A percentile compares a stretch with the other conserved stretches of the same genome.
Evolutionary conservation across 2,113 vertebrate species (phyloP).

Genomic region (Opisthocomus hoazin): DNA sequence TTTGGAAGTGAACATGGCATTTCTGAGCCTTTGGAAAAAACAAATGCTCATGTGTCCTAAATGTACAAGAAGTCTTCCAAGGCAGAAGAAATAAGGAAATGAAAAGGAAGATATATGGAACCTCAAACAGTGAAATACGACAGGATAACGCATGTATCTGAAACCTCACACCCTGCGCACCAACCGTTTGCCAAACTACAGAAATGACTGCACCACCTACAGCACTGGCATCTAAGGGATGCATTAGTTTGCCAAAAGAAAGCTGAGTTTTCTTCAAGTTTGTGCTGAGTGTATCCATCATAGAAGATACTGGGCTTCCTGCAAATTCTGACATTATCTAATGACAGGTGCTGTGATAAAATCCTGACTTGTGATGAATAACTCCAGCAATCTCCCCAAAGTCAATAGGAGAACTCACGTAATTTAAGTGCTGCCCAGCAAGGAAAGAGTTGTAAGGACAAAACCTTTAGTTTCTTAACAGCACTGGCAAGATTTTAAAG

Average conservation of each 20-base stretch:
- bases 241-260: neutral
- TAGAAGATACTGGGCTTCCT: neutral
- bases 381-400: neutral
- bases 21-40: slow-evolving; percentile 23
- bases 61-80: neutral
- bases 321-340: neutral
- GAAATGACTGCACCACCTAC: neutral
- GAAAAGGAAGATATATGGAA: neutral
- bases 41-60: neutral
- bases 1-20: slow-evolving; percentile 7
- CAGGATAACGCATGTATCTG: neutral
- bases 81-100: neutral
- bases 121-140: neutral
- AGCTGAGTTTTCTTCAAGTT: neutral
- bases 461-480: neutral
- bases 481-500: neutral
- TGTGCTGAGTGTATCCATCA: neutral
- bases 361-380: neutral
- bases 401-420: neutral
- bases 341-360: neutral
- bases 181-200: neutral
- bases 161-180: neutral
- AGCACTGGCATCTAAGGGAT: neutral
- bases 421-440: neutral
- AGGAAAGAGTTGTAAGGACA: neutral